These are phyloP conservation scores for Theropithecus gelada DNA, from an alignment of 2,113 vertebrate species.

Conservation along the genomic window DNA sequence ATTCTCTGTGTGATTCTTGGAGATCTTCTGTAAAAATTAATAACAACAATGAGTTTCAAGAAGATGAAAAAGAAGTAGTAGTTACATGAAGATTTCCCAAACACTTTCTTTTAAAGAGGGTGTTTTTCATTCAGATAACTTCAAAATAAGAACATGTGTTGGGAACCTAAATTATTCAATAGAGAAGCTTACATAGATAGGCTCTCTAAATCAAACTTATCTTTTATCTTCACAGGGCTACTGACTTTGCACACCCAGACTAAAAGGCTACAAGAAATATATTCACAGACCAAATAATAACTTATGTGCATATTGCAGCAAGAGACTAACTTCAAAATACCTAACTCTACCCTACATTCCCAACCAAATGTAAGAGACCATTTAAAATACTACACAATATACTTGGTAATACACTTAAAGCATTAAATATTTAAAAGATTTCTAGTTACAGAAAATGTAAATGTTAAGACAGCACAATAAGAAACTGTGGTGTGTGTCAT, in stretches of 20 bases:
- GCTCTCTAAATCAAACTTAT: not conserved
- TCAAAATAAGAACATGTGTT: not conserved
- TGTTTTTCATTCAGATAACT: not conserved
- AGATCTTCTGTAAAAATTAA: slow-evolving; percentile 79
- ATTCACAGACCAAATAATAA: not conserved
- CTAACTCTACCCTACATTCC: not conserved
- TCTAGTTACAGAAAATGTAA: not conserved
- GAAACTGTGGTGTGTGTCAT: not conserved
- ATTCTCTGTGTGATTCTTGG: slow-evolving; percentile 77
- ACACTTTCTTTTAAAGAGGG: not conserved
- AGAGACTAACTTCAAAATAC: not conserved
- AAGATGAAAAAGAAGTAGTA: not conserved
- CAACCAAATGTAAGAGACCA: not conserved
- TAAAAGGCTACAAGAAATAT: not conserved
- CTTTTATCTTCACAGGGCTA: not conserved
- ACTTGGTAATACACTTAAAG: not conserved
- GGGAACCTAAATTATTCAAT: not conserved
- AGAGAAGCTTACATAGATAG: not conserved
- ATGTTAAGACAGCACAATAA: not conserved
- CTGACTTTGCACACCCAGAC: not conserved
- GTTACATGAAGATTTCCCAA: not conserved
- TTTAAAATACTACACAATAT: not conserved
- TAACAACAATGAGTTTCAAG: not conserved
- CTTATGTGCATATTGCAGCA: not conserved
- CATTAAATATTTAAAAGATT: not conserved